Evolutionary conservation across 2,797 vertebrate species (phyloP), one percentile per base, ranked within the genome.

Genomic region (Poeciliopsis infans): DNA sequence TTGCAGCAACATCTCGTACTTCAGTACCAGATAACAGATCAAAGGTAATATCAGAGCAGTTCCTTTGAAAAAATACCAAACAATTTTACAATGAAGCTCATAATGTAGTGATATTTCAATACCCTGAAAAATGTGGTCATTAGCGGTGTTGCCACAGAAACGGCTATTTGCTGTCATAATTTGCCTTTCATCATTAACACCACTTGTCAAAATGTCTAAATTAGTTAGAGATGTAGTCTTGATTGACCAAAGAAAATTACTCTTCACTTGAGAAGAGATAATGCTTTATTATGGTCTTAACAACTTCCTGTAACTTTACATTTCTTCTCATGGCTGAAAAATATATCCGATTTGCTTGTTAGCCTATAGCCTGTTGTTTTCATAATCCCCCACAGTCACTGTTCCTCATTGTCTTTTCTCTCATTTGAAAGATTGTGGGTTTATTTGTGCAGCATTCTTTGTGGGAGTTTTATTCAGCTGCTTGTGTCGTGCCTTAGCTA

Each of bases 81-180:
- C 1, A 15, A 15, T 70, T 64, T 74, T 53, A 66, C 41, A 79
- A 81, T 80, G 66, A 70, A 33, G 41, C 72, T 75, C 28, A 18
- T 25, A 36, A 31, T 72, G 73, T 64, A 36, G 46, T 69, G 41
- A 69, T 57, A 69, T 76, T 71, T 77, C 77, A 73, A 72, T 74
- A 75, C 2, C 10, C n/a, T 7, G 10, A 68, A 71, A 75, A 75
- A 82, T 45, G 15, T 23, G 64, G 28, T n/a, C 28, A 71, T 55
- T 16, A 59, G 31, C 28, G 49, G 31, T 70, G 76, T 84, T 81
- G 82, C 84, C 36, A 74, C 47, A 74, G 74, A 76, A 77, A 81
- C 78, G 45, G 36, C n/a, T 31, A 31, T 23, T 41, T 55, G 47
- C 57, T 75, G 70, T 78, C 47, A 53, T 43, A 78, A 53, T 57